Percentiles rank a stretch among this genome's conserved stretches.
These are phyloP conservation scores for Chloroceryle aenea DNA, from an alignment of 2,113 vertebrate species.

Conservation along the genomic window DNA sequence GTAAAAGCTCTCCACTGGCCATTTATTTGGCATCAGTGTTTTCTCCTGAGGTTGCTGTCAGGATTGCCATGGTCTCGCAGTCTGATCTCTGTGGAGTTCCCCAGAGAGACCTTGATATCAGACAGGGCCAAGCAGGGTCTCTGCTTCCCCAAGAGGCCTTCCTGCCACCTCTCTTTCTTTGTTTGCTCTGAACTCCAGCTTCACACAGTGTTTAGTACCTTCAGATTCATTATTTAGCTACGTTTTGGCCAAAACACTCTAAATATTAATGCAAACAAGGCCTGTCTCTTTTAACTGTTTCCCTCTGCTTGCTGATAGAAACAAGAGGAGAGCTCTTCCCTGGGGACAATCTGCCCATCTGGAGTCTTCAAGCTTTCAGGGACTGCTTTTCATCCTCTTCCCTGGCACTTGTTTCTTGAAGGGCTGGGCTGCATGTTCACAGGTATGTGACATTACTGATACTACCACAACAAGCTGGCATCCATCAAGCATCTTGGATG, in stretches of 20 bases:
- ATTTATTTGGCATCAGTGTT: not conserved
- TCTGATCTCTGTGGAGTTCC: not conserved
- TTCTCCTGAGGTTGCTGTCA: not conserved
- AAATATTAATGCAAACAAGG: constrained; percentile 67
- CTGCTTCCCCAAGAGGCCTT: not conserved
- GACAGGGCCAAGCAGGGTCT: not conserved
- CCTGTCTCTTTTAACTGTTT: constrained; percentile 66
- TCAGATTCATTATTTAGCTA: constrained; percentile 55
- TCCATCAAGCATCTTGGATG: not conserved
- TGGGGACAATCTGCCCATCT: constrained; percentile 51
- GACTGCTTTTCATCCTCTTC: constrained; percentile 33
- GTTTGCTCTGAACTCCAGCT: constrained; percentile 25
- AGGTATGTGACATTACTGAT: constrained; percentile 36
- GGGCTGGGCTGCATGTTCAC: constrained; percentile 17
- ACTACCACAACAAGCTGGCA: not conserved
- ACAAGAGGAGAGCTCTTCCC: constrained; percentile 53
- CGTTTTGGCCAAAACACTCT: constrained; percentile 53
- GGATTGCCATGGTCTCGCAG: accelerated
- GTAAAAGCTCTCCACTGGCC: not conserved
- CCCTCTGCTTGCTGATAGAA: constrained; percentile 58
- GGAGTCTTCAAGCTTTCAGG: constrained; percentile 30
- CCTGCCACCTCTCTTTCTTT: not conserved
- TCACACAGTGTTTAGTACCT: constrained; percentile 59
- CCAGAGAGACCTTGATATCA: not conserved
- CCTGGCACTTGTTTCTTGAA: not conserved